Conservation (phyloP, 2,888 invertebrate species). For the Erannis defoliaria region DNA sequence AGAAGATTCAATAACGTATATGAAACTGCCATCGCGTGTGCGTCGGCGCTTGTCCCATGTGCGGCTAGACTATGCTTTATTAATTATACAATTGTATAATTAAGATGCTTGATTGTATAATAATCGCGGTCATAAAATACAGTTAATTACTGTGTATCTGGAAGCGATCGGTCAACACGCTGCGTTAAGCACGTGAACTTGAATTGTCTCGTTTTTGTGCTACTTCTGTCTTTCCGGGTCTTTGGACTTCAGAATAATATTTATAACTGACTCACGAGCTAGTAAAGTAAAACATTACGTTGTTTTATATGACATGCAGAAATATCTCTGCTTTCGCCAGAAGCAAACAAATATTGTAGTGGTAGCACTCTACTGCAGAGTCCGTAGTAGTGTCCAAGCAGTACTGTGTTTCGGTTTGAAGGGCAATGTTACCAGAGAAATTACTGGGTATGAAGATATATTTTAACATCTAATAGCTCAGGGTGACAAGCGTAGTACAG, state of each 20-base stretch:
- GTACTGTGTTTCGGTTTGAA: no score
- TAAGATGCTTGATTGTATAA: neutral
- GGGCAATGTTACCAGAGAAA: no score
- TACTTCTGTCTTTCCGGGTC: slow-evolving; percentile 43
- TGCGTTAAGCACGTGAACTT: slow-evolving; percentile 47
- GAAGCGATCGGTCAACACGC: slow-evolving; percentile 44
- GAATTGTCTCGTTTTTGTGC: slow-evolving; percentile 51
- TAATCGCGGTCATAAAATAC: slow-evolving; percentile 7
- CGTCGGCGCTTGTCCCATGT: no score
- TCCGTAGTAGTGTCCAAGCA: no score
- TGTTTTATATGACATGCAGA: neutral
- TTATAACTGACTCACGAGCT: neutral
- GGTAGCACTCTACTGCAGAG: no score
- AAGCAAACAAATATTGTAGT: no score
- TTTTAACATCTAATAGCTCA: no score
- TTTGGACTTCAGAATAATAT: slow-evolving; percentile 14
- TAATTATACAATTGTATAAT: neutral
- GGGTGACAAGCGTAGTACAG: no score
- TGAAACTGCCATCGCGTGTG: no score
- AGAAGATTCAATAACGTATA: no score
- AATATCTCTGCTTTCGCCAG: no score
- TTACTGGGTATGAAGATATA: no score
- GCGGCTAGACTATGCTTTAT: neutral
- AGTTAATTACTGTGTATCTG: slow-evolving; percentile 39
- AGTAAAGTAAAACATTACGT: neutral